Evolutionary conservation across 1,140 invertebrate genomes (phyloP), one percentile per base, ranked within the genome.

Genomic region (Drosophila kohkoa): DNA sequence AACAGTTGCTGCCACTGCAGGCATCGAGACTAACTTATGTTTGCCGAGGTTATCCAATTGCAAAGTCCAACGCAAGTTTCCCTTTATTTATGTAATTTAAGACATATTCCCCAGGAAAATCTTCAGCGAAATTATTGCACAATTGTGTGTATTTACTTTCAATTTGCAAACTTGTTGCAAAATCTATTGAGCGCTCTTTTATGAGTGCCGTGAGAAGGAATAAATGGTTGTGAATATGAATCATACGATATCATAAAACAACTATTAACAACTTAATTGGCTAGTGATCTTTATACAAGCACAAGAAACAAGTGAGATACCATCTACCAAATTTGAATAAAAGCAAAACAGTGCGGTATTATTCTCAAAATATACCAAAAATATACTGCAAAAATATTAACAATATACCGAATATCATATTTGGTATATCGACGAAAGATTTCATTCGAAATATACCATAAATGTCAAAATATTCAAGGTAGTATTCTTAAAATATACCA

Each of bases 11-110:
- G 10, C 35, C 5, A 32, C 30, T 6, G 30, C 62, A 52, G 7
- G 25, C 25, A 43, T 2, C 4, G 41, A 11, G 32, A 8, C 57
- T 48, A 55, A 62, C 57, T 68, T 48, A 60, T 72, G 43, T 41
- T 54, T 72, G 43, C 28, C 15, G 55, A 48, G 30, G 28, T 28
- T 66, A 57, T n/a, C 43, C 64, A 59, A 60, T 35, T 65, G 49
- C 58, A 10, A 25, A 38, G 35, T 38, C 35, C 62, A 49, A 38
- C 51, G 28, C 16, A 58, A 67, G 54, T 68, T 52, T 60, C 38
- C 64, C 64, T 73, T 45, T 60, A 68, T 68, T 60, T 73, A 73
- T 60, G 64, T 10, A 38, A 52, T 52, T 73, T 51, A 41, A 41
- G 15, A 57, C 16, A 41, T 46, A 20, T 41, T n/a, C n/a, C 3